Percentiles rank a stretch among this genome's conserved stretches.
Evolutionary conservation across 2,888 invertebrate species (phyloP).

Genomic region (Eustalomyia histrio): DNA sequence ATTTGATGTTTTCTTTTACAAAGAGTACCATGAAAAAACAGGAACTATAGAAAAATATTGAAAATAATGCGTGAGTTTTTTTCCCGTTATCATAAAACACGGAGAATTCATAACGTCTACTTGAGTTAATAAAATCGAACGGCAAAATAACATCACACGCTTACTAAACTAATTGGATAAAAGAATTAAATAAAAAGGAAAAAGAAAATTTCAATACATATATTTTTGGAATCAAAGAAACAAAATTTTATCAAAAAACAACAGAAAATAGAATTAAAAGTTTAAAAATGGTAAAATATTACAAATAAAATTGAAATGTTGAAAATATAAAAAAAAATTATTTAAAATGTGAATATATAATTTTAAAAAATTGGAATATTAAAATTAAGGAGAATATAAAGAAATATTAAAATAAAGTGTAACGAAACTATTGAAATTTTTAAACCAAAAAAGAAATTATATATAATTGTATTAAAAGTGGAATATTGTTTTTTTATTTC

Average conservation of each 20-base stretch:
- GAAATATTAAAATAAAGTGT: background rate
- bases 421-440: conserved; percentile 1
- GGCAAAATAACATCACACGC: conserved; percentile 7
- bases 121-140: conserved; percentile 41
- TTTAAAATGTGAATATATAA: too few species aligned
- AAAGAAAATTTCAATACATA: background rate
- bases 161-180: background rate
- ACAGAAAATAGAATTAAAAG: background rate
- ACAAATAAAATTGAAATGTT: too few species aligned
- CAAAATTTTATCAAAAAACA: background rate
- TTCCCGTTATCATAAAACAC: conserved; percentile 53
- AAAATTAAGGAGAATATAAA: too few species aligned
- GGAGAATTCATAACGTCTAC: conserved; percentile 62
- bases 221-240: conserved; percentile 6
- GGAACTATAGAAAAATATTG: conserved; percentile 48
- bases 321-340: too few species aligned
- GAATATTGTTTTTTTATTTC: background rate
- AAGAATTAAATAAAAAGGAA: background rate
- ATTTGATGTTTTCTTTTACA: background rate
- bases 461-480: background rate
- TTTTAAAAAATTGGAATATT: too few species aligned
- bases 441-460: background rate
- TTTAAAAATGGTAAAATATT: background rate
- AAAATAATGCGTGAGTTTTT: conserved; percentile 61
- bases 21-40: conserved; percentile 47